phyloP scores from a whole-genome alignment of 2,113 vertebrate genomes.

The Andinoacara biseriatus region DNA sequence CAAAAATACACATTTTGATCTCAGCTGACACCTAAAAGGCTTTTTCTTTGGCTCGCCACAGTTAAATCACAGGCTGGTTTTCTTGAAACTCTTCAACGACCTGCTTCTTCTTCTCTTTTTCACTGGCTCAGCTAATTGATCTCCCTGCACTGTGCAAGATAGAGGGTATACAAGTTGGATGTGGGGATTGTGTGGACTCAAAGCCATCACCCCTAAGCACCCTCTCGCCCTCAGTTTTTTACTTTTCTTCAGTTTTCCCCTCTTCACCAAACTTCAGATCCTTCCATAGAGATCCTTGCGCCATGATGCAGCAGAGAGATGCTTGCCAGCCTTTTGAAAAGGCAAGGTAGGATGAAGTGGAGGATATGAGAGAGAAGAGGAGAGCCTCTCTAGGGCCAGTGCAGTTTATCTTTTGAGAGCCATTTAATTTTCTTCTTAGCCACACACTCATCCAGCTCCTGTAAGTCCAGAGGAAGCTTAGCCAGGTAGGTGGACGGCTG shows the following conservation, averaged over 20 bases:
- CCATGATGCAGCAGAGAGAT: constrained; percentile 21
- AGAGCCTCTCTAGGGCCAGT: constrained; percentile 32
- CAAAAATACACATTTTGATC: constrained; percentile 7
- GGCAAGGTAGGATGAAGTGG: constrained; percentile 22
- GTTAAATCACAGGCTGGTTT: constrained; percentile 33
- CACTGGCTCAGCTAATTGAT: constrained; percentile 49
- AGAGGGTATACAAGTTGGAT: constrained; percentile 62
- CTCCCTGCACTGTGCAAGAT: constrained; percentile 47
- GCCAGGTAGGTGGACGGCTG: constrained; percentile 43
- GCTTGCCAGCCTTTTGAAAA: constrained; percentile 33
- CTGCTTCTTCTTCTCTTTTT: too few relatives aligned
- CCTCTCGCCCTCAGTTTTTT: constrained; percentile 10
- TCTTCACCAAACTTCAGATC: constrained; percentile 6
- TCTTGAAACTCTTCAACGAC: constrained; percentile 20
- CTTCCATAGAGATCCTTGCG: not conserved
- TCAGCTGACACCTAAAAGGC: constrained; percentile 13
- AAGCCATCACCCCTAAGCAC: not conserved
- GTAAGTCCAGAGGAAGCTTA: constrained; percentile 52
- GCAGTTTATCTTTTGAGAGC: constrained; percentile 60
- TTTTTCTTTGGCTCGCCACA: constrained; percentile 7
- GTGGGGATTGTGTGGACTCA: constrained; percentile 34
- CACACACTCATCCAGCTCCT: constrained; percentile 44
- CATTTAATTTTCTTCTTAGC: constrained; percentile 55
- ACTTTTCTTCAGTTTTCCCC: constrained; percentile 9
- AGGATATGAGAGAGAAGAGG: constrained; percentile 5